Evolutionary conservation across 2,113 vertebrate genomes (phyloP), one percentile per base, ranked within the genome.

Genomic region (Equus przewalskii): DNA sequence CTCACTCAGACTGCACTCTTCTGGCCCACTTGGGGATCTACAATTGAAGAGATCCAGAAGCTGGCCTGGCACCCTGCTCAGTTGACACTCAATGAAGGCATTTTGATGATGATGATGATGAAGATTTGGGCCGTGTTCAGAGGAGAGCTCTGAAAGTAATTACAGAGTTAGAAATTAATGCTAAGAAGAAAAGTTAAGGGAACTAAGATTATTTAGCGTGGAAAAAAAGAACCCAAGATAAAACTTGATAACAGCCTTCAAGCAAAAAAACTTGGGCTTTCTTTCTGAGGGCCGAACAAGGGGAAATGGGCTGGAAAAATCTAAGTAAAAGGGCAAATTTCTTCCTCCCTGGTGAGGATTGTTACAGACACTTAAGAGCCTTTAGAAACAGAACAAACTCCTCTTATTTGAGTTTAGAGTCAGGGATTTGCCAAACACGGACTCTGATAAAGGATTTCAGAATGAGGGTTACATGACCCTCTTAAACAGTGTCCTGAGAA

Each of bases 61-160:
- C 46, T 96, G 58, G n/a, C 80, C 41, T 58, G 84, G 44, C 2
- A 14, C 36, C 4, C 36, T 73, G 60, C 65, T 95, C 60, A 67
- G 69, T 11, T 95, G 79, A 94, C 83, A 95, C 51, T 87, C 76
- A 88, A 14, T 94, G 80, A 92, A 90, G 92, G 28, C 21, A 92
- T 96, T 92, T 94, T 94, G 46, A 85, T 76, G 79, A 88, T 89
- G 36, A 88, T 89, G 36, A 82, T 64, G 49, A 75, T 67, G 67
- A 87, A 69, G n/a, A 84, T 46, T 86, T 96, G 54, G 90, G 97
- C 96, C 3, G 5, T 84, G 76, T 91, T 97, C 86, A 96, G 69
- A 97, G 36, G 67, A 91, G 22, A 89, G 51, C n/a, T 92, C 78
- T 88, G 86, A 97, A 97, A 97, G 69, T 96, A 97, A 96, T 83